Conservation (phyloP, 1,140 invertebrate species). For the Stegodyphus dumicola region DNA sequence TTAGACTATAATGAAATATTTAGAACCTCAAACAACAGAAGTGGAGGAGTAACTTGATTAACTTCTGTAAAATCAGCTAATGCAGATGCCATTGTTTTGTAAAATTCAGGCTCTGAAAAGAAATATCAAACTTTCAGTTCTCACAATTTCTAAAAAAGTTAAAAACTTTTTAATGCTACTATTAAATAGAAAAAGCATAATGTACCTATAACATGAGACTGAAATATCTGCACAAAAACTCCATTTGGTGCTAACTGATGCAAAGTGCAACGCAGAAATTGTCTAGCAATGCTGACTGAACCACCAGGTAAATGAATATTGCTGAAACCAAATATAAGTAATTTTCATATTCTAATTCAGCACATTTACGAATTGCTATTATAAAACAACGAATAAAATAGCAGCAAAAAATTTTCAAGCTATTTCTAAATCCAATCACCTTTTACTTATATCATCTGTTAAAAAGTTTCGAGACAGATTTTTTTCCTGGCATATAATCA, state of each 20-base stretch:
- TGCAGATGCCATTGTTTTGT: constrained; percentile 91
- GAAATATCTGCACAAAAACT: constrained; percentile 95
- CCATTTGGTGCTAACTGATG: constrained; percentile 97
- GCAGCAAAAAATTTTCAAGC: background rate
- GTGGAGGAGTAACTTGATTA: constrained; percentile 92
- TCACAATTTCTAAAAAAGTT: background rate
- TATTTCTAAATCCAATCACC: background rate
- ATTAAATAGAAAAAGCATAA: constrained; percentile 13
- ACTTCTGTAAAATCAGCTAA: constrained; percentile 97
- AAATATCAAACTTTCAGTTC: background rate
- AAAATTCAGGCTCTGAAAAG: constrained; percentile 79
- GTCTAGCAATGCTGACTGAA: constrained; percentile 92
- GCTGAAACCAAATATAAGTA: constrained; percentile 64
- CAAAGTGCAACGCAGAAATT: constrained; percentile 95
- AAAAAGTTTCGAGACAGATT: too few species aligned
- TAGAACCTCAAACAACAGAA: constrained; percentile 86
- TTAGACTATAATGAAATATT: background rate
- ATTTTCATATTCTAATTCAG: background rate
- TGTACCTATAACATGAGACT: constrained; percentile 84
- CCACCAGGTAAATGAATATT: constrained; percentile 88
- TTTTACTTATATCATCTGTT: too few species aligned
- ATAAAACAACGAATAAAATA: too few species aligned
- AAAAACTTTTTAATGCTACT: background rate
- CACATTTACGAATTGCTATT: too few species aligned
- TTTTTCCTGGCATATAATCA: too few species aligned